Base-by-base conservation (phyloP, 2,888 invertebrate species). In the Pseudanteris insignis region DNA sequence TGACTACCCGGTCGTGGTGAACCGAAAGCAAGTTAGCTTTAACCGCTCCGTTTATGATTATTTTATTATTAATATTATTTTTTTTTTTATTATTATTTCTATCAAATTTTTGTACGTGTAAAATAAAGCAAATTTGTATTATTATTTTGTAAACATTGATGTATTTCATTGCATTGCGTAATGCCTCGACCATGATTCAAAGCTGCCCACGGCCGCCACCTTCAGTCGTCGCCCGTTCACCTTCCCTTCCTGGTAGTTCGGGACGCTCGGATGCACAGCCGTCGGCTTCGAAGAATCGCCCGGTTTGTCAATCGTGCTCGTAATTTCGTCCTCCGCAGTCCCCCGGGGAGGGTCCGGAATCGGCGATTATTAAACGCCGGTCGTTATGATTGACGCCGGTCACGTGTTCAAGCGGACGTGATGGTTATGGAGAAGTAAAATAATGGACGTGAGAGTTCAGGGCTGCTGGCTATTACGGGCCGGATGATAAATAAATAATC, bases 61-160 rank as follows among this genome's bases (percentile, higher is more conserved):
- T n/a, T n/a, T n/a, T n/a, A n/a, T n/a, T n/a, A n/a, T n/a, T n/a
- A n/a, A n/a, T n/a, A n/a, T n/a, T n/a, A n/a, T n/a, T n/a, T n/a
- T n/a, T n/a, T n/a, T n/a, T n/a, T 9, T 66, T 66, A 46, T 46
- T 71, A 69, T 71, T 72, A 70, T 71, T 67, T 67, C 58, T 68
- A 34, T 26, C n/a, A 55, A 64, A 50, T 60, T 71, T n/a, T n/a
- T n/a, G 67, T 70, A 74, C 68, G 68, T 76, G 74, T 76, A 74
- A 75, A 76, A 78, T 78, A 78, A 57, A 76, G n/a, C n/a, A n/a
- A n/a, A 75, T 70, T 67, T 72, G 70, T 75, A 76, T 76, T 74
- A 76, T 76, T 74, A 70, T 71, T 76, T 74, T 77, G 71, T 73
- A 74, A 14, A 9, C 5, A 14, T 13, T 46, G 40, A 29, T 44